phyloP scores from a whole-genome alignment of 2,113 vertebrate species.

The Pelvicachromis taeniatus region DNA sequence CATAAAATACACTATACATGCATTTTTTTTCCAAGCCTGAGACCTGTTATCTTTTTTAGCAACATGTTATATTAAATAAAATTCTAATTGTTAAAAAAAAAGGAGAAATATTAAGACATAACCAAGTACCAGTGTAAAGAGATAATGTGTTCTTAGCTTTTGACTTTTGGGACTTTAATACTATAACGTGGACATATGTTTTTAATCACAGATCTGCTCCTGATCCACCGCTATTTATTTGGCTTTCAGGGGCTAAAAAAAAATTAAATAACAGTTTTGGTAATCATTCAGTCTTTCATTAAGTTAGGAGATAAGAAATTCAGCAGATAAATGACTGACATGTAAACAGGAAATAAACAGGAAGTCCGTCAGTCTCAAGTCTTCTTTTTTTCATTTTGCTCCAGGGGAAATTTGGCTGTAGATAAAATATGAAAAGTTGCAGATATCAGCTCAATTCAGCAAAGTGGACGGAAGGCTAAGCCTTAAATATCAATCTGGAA shows the following conservation, averaged over 20 bases:
- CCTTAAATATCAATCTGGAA: slow-evolving; percentile 56
- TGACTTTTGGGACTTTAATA: slow-evolving; percentile 7
- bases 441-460: slow-evolving; percentile 44
- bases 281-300: slow-evolving; percentile 27
- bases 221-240: slow-evolving; percentile 31
- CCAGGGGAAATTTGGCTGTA: slow-evolving; percentile 27
- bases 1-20: slow-evolving; percentile 48
- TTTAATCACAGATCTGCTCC: slow-evolving; percentile 21
- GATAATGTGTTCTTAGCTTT: neutral
- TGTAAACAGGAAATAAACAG: slow-evolving; percentile 48
- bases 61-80: slow-evolving; percentile 26
- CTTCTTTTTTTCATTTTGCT: neutral
- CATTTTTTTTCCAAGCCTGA: slow-evolving; percentile 43
- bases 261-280: slow-evolving; percentile 34
- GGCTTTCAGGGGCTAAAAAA: slow-evolving; percentile 25
- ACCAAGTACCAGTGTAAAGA: slow-evolving; percentile 56
- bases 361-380: slow-evolving; percentile 30
- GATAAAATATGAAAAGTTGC: slow-evolving; percentile 34
- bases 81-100: slow-evolving; percentile 2
- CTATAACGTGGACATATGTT: neutral
- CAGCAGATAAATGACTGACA: slow-evolving; percentile 34
- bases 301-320: neutral
- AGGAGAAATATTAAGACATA: slow-evolving; percentile 21
- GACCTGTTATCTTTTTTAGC: slow-evolving; percentile 12
- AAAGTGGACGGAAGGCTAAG: slow-evolving; percentile 64